These are phyloP conservation scores for Andrena haemorrhoa DNA, from an alignment of 2,888 invertebrate genomes.

Conservation along the genomic window DNA sequence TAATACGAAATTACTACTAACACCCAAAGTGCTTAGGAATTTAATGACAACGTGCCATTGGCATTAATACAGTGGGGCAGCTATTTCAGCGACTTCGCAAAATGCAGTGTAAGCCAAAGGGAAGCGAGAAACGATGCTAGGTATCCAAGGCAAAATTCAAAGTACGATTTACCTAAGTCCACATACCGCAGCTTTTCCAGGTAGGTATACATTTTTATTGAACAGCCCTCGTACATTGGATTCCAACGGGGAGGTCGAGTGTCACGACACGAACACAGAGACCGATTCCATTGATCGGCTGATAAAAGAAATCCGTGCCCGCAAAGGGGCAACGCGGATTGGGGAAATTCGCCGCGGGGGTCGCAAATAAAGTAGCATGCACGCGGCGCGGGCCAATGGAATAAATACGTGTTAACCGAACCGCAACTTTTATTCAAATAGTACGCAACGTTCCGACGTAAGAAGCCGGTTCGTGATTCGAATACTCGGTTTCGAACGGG, in stretches of 20 bases:
- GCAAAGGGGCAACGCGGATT: neutral
- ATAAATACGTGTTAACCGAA: slow-evolving; percentile 48
- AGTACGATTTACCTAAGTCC: too few relatives aligned
- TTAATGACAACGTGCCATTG: too few relatives aligned
- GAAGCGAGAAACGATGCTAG: too few relatives aligned
- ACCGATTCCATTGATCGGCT: neutral
- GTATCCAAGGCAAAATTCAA: too few relatives aligned
- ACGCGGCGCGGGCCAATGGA: neutral
- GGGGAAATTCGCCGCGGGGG: neutral
- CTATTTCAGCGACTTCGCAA: too few relatives aligned
- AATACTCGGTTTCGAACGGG: slow-evolving; percentile 6
- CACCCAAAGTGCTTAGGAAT: too few relatives aligned
- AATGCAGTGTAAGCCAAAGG: too few relatives aligned
- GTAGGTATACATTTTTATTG: too few relatives aligned
- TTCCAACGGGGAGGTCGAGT: neutral
- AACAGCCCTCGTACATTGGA: neutral
- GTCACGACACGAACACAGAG: neutral
- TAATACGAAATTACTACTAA: too few relatives aligned
- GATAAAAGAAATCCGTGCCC: slow-evolving; percentile 31
- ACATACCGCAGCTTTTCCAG: too few relatives aligned
- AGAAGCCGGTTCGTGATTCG: slow-evolving; percentile 37
- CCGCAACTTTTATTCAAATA: slow-evolving; percentile 49
- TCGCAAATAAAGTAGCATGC: slow-evolving; percentile 18
- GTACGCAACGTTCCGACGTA: neutral
- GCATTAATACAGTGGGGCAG: too few relatives aligned